Base-by-base conservation (phyloP, 2,113 vertebrate genomes). In the Cyanistes caeruleus region DNA sequence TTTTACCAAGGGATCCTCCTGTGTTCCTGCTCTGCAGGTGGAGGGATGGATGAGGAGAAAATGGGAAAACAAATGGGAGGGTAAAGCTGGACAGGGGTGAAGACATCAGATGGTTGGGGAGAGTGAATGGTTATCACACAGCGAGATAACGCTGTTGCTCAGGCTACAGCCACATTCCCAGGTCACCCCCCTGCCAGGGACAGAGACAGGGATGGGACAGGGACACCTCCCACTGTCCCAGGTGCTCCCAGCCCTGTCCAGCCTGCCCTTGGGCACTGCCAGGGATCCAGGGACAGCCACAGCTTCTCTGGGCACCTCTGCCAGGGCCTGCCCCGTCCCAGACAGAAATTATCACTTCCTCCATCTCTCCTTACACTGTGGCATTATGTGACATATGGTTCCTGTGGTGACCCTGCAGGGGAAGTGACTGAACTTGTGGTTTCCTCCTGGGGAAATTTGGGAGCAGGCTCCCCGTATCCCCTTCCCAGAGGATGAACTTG, bases 41-140 rank as follows among this genome's bases (percentile, higher is more conserved):
- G 7, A 53, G 19, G n/a, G 58, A 12, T 8, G 48, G 52, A 52
- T 23, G 15, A 30, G 39, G 0, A 33, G 48, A 13, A 33, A 52
- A 1, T 2, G n/a, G 73, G 8, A 48, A 67, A 60, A 24, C 0
- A 39, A 39, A 39, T 10, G 83, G 73, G 35, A 18, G 83, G 5
- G 46, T 11, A 20, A 41, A 33, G 35, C 10, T 21, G 67, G 65
- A 0, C 12, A 2, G 56, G 44, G 35, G 15, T 12, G 60, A 6
- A 7, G 0, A 0, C 0, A 5, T 25, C 11, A 10, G 24, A 11
- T 2, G 33, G 44, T 6, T 37, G 82, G 49, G 14, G 28, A 15
- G n/a, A 14, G 27, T 0, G 3, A 0, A 2, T 5, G 35, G 41
- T 11, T 48, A 6, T 17, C 15, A 5, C 33, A 21, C 0, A 15